Conservation (phyloP, 1,140 invertebrate genomes). For the Lethrus apterus region DNA sequence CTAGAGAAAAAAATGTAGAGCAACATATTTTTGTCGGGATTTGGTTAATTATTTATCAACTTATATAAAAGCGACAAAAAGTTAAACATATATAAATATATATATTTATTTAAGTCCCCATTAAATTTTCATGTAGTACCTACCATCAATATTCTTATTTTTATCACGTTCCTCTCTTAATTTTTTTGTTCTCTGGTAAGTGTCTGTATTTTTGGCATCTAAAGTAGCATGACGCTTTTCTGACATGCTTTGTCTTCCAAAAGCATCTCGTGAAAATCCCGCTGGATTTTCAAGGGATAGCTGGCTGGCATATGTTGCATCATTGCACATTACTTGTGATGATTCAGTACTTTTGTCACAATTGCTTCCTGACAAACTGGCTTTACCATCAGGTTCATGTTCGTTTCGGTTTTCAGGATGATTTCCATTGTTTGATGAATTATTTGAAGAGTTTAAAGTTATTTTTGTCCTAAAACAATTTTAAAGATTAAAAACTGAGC, state of each 20-base stretch:
- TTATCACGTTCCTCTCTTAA: conserved; percentile 56
- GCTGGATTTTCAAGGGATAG: conserved; percentile 65
- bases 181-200: conserved; percentile 90
- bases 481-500: not conserved
- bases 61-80: too few species aligned
- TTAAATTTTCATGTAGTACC: too few species aligned
- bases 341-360: conserved; percentile 31
- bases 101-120: too few species aligned
- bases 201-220: conserved; percentile 91
- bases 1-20: too few species aligned
- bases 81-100: too few species aligned
- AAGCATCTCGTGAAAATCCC: conserved; percentile 70
- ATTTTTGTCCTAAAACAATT: conserved; percentile 10
- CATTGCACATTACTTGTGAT: conserved; percentile 38
- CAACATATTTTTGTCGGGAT: too few species aligned
- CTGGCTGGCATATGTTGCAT: conserved; percentile 69
- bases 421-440: conserved; percentile 6
- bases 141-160: conserved; percentile 34
- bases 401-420: conserved; percentile 34
- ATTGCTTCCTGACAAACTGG: conserved; percentile 23
- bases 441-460: not conserved
- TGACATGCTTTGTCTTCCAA: conserved; percentile 93
- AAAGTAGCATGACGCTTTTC: conserved; percentile 91
- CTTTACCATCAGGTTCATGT: conserved; percentile 38
- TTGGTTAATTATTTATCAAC: too few species aligned